These are phyloP conservation scores for Penaeus japonicus DNA, from an alignment of 1,140 invertebrate genomes.

Conservation along the genomic window DNA sequence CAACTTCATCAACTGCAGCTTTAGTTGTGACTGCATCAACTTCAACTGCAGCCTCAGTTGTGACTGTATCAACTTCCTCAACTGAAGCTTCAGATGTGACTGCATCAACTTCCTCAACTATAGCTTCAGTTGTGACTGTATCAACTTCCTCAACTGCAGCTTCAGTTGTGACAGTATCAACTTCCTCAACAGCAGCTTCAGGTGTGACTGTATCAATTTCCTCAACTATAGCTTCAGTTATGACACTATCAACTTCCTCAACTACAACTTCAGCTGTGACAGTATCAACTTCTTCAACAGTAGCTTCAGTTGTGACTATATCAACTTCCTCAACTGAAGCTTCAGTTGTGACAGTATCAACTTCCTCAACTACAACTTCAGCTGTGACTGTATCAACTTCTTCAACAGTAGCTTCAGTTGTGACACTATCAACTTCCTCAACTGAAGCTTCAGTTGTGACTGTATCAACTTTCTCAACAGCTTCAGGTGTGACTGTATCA, in stretches of 20 bases:
- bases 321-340: neutral
- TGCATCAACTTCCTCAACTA: neutral
- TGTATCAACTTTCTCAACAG: neutral
- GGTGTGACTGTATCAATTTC: too few species aligned
- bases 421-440: neutral
- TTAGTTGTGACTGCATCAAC: neutral
- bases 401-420: neutral
- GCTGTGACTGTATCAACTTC: neutral
- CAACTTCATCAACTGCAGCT: neutral
- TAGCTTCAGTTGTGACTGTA: too few species aligned
- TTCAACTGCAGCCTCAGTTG: neutral
- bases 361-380: neutral
- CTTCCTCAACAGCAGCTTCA: neutral
- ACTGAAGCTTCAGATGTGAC: neutral
- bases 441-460: neutral
- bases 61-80: neutral
- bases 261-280: neutral
- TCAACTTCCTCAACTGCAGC: neutral
- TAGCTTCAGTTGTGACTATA: neutral
- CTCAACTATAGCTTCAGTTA: neutral
- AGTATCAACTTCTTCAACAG: neutral
- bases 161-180: neutral
- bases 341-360: neutral
- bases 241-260: neutral
- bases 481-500: neutral